Conservation (phyloP, 2,888 invertebrate genomes). For the Margaritifera margaritifera region DNA sequence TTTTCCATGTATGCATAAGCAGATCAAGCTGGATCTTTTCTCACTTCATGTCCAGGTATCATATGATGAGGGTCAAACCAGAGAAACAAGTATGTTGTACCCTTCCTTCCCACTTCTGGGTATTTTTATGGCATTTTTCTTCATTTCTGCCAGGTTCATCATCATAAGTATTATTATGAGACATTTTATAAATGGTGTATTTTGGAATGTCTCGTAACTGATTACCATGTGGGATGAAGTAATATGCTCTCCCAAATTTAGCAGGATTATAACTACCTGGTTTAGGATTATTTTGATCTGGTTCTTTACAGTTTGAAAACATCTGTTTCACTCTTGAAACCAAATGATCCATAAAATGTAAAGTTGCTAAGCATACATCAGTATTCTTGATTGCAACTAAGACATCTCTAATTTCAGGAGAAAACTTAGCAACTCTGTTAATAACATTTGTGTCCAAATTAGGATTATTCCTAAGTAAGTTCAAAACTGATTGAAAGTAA, state of each 20-base stretch:
- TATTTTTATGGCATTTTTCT: background rate
- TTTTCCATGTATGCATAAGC: constrained; percentile 7
- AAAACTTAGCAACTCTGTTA: constrained; percentile 1
- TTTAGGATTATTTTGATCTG: too few relatives aligned
- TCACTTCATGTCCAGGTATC: background rate
- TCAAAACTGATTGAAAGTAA: background rate
- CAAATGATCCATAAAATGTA: background rate
- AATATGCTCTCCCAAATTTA: constrained; percentile 1
- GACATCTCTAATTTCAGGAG: constrained; percentile 4
- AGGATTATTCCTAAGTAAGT: too few relatives aligned
- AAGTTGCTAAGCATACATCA: too few relatives aligned
- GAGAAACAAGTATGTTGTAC: constrained; percentile 7
- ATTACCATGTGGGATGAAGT: background rate
- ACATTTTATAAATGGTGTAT: background rate
- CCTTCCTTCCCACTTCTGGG: background rate
- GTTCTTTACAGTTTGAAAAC: too few relatives aligned
- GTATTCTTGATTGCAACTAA: background rate
- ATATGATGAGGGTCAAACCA: constrained; percentile 7
- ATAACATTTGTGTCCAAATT: background rate
- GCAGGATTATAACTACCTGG: background rate
- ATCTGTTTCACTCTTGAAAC: background rate
- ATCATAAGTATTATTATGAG: background rate
- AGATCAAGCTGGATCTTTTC: constrained; percentile 7
- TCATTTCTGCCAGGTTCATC: background rate
- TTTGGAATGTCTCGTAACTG: background rate